These are phyloP conservation scores for Calephelis perditalis DNA, from an alignment of 2,888 invertebrate genomes.

Conservation along the genomic window DNA sequence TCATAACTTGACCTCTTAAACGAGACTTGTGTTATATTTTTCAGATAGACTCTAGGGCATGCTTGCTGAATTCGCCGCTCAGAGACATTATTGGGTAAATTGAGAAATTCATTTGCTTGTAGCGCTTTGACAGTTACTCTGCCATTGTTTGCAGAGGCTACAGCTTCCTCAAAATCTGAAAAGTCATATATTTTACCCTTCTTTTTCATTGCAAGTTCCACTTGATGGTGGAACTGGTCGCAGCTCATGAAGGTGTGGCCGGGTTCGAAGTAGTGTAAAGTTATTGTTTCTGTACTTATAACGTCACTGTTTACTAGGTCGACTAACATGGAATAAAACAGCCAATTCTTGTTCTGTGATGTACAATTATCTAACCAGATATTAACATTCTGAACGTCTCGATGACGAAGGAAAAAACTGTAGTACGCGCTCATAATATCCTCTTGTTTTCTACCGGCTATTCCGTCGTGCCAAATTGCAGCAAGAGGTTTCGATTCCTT, in stretches of 20 bases:
- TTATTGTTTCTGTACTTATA: not conserved
- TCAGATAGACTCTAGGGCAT: conserved; percentile 4
- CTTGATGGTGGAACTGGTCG: conserved; percentile 1
- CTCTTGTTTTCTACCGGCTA: not conserved
- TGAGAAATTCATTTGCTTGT: not conserved
- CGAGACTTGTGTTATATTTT: conserved; percentile 10
- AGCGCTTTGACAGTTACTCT: not conserved
- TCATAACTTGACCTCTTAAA: conserved; percentile 11
- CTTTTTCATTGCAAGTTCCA: too few relatives aligned
- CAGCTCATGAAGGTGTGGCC: conserved; percentile 1
- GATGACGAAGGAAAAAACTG: not conserved
- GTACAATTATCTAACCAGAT: not conserved
- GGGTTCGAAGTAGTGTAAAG: not conserved
- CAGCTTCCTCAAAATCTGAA: conserved; percentile 1
- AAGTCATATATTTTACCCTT: conserved; percentile 1
- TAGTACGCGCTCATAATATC: conserved; percentile 7
- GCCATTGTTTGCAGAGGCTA: not conserved
- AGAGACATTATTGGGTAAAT: not conserved
- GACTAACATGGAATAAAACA: not conserved
- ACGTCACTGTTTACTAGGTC: not conserved
- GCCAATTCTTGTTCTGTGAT: not conserved
- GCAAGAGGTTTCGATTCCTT: not conserved
- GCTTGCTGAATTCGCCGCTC: not conserved
- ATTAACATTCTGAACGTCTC: not conserved
- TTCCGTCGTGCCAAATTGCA: not conserved